Base-by-base conservation (phyloP, 1,140 invertebrate species). In the Drosophila burlai region DNA sequence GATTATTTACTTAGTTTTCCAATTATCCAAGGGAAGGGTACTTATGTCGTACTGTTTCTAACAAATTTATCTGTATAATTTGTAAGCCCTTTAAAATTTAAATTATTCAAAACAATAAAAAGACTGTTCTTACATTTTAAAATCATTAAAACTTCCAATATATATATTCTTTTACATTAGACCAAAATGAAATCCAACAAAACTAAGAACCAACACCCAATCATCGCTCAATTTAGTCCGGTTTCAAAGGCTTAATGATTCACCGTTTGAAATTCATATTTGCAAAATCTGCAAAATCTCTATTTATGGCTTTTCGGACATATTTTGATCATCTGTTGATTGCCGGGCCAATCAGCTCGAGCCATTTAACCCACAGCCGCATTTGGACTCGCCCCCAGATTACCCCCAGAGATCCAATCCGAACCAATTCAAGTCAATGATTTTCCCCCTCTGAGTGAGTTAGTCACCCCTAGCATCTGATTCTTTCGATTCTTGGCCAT, bases 301-400 rank as follows among this genome's bases (percentile, higher is more conserved):
- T 40, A 36, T 60, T 43, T 73, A 60, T 52, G 67, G 69, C 7
- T 43, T 21, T 54, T 40, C 4, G 66, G 31, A 43, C 45, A 72
- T 18, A 50, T 60, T 72, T 36, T 43, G 67, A 73, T 73, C 45
- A 72, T 72, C 66, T 60, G 69, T 60, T 72, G 45, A 73, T 71
- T 73, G 69, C 45, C 15, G n/a, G 36, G 31, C 69, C 69, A 73
- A 73, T 73, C 69, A 73, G 54, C 69, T 60, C n/a, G 15, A 72
- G 69, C 45, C 69, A 72, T 24, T 57, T 50, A 58, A 49, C 29
- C 34, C 68, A 34, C 4, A 31, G 68, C 65, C 68, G 26, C 47
- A 26, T 72, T 71, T 43, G 54, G 66, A 72, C 18, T 49, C 38
- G 67, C 67, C 67, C 68, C 67, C 67, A 52, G 69, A 52, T 73